Conservation (phyloP, 2,113 vertebrate genomes). For the Semicossyphus pulcher region DNA sequence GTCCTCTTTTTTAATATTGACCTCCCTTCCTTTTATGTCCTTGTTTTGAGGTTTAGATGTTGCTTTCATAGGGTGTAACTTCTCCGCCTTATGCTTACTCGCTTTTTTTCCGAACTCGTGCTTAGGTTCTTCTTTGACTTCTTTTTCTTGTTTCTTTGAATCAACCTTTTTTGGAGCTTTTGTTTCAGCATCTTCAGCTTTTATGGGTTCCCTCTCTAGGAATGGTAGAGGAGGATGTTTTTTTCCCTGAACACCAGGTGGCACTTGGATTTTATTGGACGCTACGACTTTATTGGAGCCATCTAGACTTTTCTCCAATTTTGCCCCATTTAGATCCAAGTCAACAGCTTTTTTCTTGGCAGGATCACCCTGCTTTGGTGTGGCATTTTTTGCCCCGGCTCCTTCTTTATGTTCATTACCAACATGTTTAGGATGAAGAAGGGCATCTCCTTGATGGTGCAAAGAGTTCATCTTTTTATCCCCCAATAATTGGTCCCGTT, state of each 20-base stretch:
- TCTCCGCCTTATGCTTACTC: background rate
- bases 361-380: conserved; percentile 10
- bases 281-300: background rate
- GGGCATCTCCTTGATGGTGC: background rate
- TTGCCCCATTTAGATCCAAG: conserved; percentile 20
- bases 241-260: conserved; percentile 42
- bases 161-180: background rate
- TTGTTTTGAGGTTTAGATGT: conserved; percentile 1
- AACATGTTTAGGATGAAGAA: background rate
- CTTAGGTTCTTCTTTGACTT: background rate
- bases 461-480: background rate
- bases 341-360: conserved; percentile 50
- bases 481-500: background rate
- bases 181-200: conserved; percentile 8
- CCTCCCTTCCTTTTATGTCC: conserved; percentile 16
- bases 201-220: background rate
- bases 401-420: conserved; percentile 9
- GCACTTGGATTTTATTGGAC: conserved; percentile 25
- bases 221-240: background rate
- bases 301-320: background rate
- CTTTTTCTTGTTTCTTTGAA: background rate
- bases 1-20: background rate
- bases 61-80: conserved; percentile 21
- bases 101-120: background rate
- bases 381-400: background rate